Evolutionary conservation across 2,113 vertebrate species (phyloP).

Genomic region (Gobio gobio): DNA sequence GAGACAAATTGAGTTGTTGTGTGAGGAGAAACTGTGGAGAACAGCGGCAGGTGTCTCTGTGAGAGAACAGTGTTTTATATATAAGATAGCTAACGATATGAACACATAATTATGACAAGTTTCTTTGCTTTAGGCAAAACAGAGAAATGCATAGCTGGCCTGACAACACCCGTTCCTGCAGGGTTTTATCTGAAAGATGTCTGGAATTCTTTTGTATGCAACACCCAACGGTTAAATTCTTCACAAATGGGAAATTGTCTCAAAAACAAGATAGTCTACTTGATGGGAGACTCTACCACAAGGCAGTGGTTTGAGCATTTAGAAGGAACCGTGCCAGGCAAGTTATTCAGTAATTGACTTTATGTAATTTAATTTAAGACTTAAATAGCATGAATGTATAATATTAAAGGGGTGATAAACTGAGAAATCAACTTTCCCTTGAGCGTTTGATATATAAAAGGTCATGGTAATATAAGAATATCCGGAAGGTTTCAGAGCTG

Average conservation of each 20-base stretch:
- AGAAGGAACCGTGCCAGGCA: neutral
- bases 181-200: slow-evolving; percentile 10
- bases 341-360: neutral
- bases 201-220: neutral
- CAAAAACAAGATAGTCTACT: neutral
- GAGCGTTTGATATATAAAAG: no score
- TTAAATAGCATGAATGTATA: no score
- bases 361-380: neutral
- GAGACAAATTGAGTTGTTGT: no score
- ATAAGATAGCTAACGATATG: no score
- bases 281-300: slow-evolving; percentile 16
- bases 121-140: neutral
- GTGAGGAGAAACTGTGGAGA: no score
- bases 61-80: no score
- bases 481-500: no score
- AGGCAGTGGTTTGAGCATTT: slow-evolving; percentile 31
- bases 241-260: neutral
- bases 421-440: no score
- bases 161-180: slow-evolving; percentile 15
- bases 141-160: slow-evolving; percentile 17
- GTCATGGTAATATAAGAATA: no score
- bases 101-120: neutral
- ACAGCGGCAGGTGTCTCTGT: no score
- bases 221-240: neutral
- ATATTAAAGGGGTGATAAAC: no score